Base-by-base conservation (phyloP, 64 coral and sea anemone genomes). In the Montipora foliosa region DNA sequence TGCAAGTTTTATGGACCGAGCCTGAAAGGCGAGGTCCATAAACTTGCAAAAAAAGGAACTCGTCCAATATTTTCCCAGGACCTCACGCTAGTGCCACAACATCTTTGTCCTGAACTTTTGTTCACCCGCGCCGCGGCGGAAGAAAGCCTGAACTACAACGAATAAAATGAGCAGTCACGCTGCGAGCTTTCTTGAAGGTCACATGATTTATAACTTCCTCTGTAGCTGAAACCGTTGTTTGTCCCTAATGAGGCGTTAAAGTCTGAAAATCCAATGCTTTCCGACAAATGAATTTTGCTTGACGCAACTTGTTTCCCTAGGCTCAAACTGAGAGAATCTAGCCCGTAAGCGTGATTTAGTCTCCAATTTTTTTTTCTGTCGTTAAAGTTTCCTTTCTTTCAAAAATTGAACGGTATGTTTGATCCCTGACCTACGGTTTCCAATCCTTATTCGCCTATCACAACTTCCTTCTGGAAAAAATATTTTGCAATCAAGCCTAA, bases 121-220 rank as follows among this genome's bases (percentile, higher is more conserved):
- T 37, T 37, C 37, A 37, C 37, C 37, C 37, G 29, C 7, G 13
- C 13, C 57, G 57, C 13, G 1, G 57, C 12, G 17, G 64, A 68
- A 1, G 64, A 13, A 68, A n/a, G 14, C 64, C 64, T 68, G 64
- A 14, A 16, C 64, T 13, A 17, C 13, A 17, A 0, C 17, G 13
- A 68, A 13, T 17, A 17, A 68, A 17, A 68, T 68, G 64, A 68
- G 64, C 64, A 68, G 14, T n/a, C 17, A 82, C 37, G 57, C 13
- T 20, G 58, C 45, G 80, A 61, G 57, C 16, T 64, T 11, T 6
- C 62, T 9, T 3, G 58, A 6, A 8, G 14, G 44, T 69, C 82
- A 85, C 44, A 62, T 85, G 82, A 85, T 44, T 85, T 85, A 69
- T 11, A 85, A 85, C 82, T 85, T 85, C 82, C 82, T 85, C 37